Base-by-base conservation (phyloP, 2,797 vertebrate genomes). In the Liasis olivaceus region DNA sequence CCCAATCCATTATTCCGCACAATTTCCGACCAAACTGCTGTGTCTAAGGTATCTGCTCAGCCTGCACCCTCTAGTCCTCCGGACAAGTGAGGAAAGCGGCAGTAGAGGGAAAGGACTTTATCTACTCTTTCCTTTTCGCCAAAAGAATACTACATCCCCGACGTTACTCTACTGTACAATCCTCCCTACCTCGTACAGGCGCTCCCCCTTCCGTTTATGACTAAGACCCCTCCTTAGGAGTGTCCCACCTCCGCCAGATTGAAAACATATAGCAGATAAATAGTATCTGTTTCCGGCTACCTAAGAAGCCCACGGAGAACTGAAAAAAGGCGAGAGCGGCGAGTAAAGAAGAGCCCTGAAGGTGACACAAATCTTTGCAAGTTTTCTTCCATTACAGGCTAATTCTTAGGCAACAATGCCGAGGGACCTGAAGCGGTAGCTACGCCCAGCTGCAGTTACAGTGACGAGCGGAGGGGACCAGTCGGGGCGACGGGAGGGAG, bases 161-260 rank as follows among this genome's bases (percentile, higher is more conserved):
- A 2, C 54, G 5, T 15, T 24, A 1, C 8, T 36, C 3, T 17
- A 0, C 2, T 1, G 28, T 8, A 17, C 54, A 5, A 42, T 0
- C n/a, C 24, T 11, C 54, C 31, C 47, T 89, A 59, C 87, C 31
- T 92, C 60, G 31, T 11, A 0, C 26, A 31, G 9, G 22, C 31
- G 62, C 51, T 4, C 11, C 54, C 51, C 85, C 77, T 66, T 92
- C 62, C 5, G 36, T 26, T 15, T 42, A 20, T 12, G 47, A 13
- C 20, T 1, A 31, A 92, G 63, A 56, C 13, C 28, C 26, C 28
- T 12, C 3, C 59, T 1, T 2, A 62, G 87, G 66, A 1, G 36
- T 20, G 31, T 56, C 9, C 2, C 11, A 1, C 5, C 0, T 1
- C 14, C 47, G 72, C 91, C 91, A 63, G 60, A 64, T 51, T 85